Base-by-base conservation (phyloP, 2,113 vertebrate genomes). In the Malurus alboscapulatus region DNA sequence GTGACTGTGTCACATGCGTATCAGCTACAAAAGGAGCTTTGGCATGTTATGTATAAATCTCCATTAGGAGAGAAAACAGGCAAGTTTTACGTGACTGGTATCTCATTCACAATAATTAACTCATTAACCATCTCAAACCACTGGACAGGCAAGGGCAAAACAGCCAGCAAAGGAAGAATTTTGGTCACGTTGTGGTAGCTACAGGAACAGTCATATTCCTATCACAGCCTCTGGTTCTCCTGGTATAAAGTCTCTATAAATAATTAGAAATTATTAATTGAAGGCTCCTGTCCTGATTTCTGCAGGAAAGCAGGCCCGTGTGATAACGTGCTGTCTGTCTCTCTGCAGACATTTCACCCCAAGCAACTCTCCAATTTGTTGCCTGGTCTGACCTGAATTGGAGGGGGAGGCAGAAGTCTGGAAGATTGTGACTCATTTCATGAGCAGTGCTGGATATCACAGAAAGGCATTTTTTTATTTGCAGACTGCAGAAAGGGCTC, bases 21-120 rank as follows among this genome's bases (percentile, higher is more conserved):
- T 54, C 75, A 69, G 91, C 85, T 63, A 96, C 93, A 96, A 94
- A 94, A 94, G 90, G 55, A 92, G 96, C 84, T 95, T 93, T 93
- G 93, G 76, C 79, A 74, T 73, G 84, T 93, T 91, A 65, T 54
- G 95, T 88, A 65, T 92, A 76, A 90, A 94, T 94, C 91, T 91
- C 92, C 93, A 94, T 93, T 90, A 91, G 62, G 77, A 79, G 94
- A 89, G 78, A 96, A 95, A 95, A 96, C 45, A 87, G 87, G 61
- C 24, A 93, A 92, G 66, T 92, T 96, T 96, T 93, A 95, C 80
- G 92, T 95, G 92, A 89, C 89, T 61, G 48, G 90, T 93, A 59
- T 95, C 83, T 94, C 89, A 84, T 95, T 84, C 92, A 66, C 94
- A 84, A 44, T 76, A 45, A 91, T 95, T 82, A 95, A 92, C 92